Base-by-base conservation (phyloP, 2,797 vertebrate genomes). In the Spinibarbus caldwelli region DNA sequence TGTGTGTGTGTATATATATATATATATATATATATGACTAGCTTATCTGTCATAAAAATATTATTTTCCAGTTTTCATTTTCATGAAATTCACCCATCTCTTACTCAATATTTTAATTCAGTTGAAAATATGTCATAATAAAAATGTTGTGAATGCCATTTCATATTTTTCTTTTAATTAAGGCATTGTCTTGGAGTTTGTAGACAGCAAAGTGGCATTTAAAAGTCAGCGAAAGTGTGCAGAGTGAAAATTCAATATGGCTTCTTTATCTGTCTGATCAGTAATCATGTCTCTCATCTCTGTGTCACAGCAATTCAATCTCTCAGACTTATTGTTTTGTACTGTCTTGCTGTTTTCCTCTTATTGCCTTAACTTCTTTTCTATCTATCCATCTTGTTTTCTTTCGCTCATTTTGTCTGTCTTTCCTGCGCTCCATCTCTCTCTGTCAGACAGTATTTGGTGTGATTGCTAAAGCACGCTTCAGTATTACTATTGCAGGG, bases 181-280 rank as follows among this genome's bases (percentile, higher is more conserved):
- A 43, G 14, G 38, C 76, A 41, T 1, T 43, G 54, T 78, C 15
- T 29, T 10, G 8, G 54, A 62, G 9, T 45, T 64, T 64, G 76
- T 9, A 43, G 23, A 78, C 76, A 12, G 54, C 9, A 43, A 62
- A 62, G 54, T 29, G 14, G 9, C 36, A 62, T 78, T 43, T 54
- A 29, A 75, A 38, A 67, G 66, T n/a, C 34, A 52, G 26, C 19
- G 1, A 59, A 57, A 17, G 17, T 41, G 77, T 26, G 34, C 31
- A 41, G 72, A 83, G 52, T 89, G 78, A 92, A 90, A 82, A 86
- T 89, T 88, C 76, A 89, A 77, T 88, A 92, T 91, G 86, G 90
- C 34, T 85, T 78, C 64, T 89, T 89, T 92, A 81, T 91, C 91
- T 82, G 70, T 88, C 79, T 86, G 82, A 91, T 72, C 85, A 47